Evolutionary conservation across 2,113 vertebrate genomes (phyloP).

Genomic region (Barbus barbus): DNA sequence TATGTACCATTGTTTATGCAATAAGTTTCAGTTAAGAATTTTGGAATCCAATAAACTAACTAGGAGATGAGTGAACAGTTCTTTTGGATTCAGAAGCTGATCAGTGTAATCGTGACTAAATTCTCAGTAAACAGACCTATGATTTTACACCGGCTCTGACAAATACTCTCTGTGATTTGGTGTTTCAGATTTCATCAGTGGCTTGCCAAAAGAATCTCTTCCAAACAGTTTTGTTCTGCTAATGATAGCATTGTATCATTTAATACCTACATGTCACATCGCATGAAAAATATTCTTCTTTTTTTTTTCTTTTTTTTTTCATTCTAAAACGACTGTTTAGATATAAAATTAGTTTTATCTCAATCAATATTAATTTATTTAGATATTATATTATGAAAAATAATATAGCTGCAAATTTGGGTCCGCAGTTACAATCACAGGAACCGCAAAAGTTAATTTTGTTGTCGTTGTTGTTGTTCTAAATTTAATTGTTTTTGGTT

Average conservation of each 20-base stretch:
- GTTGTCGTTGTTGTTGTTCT: no score
- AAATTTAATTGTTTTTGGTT: neutral
- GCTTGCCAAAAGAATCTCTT: constrained; percentile 33
- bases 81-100: constrained; percentile 34
- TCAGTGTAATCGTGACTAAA: constrained; percentile 45
- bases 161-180: constrained; percentile 47
- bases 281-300: neutral
- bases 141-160: constrained; percentile 41
- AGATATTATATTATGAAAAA: no score
- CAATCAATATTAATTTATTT: neutral
- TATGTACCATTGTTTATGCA: neutral
- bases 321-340: neutral
- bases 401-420: neutral
- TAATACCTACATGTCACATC: constrained; percentile 21
- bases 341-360: neutral
- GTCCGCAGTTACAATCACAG: neutral
- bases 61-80: neutral
- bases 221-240: constrained; percentile 35
- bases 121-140: constrained; percentile 29
- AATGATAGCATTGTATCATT: constrained; percentile 24
- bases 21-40: neutral
- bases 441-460: neutral
- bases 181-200: constrained; percentile 43
- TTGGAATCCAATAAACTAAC: neutral
- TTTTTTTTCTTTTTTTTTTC: neutral